These are phyloP conservation scores for Drosophila basisetae DNA, from an alignment of 2,888 invertebrate genomes.

Conservation along the genomic window DNA sequence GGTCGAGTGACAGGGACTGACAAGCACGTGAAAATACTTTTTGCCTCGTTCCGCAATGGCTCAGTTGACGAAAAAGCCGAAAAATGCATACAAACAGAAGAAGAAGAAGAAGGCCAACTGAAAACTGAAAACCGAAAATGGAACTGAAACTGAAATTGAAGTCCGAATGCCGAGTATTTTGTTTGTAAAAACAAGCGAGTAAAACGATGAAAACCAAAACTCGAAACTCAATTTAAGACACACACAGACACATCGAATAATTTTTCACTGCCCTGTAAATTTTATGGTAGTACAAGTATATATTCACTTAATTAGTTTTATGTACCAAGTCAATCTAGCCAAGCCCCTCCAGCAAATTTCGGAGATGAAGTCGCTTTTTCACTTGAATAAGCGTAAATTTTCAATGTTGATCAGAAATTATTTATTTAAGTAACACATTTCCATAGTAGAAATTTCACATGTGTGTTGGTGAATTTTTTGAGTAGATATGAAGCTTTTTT, in stretches of 20 bases:
- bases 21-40: constrained; percentile 72
- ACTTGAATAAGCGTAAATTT: neutral
- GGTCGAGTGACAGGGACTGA: constrained; percentile 71
- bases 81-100: constrained; percentile 1
- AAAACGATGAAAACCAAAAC: constrained; percentile 50
- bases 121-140: constrained; percentile 38
- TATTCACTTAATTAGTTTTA: neutral
- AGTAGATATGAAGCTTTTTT: no score
- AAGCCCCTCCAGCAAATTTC: neutral
- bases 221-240: constrained; percentile 39
- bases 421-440: neutral
- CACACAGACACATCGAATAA: neutral
- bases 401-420: neutral
- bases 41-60: constrained; percentile 41
- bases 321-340: neutral
- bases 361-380: neutral
- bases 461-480: neutral
- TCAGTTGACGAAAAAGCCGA: constrained; percentile 35
- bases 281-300: no score
- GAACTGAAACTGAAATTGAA: constrained; percentile 43
- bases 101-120: constrained; percentile 28
- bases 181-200: constrained; percentile 40
- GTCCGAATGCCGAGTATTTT: constrained; percentile 42
- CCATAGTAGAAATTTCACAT: neutral
- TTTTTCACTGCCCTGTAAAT: constrained; percentile 12